Evolutionary conservation across 2,113 vertebrate species (phyloP).

Genomic region (Dissostichus mawsoni): DNA sequence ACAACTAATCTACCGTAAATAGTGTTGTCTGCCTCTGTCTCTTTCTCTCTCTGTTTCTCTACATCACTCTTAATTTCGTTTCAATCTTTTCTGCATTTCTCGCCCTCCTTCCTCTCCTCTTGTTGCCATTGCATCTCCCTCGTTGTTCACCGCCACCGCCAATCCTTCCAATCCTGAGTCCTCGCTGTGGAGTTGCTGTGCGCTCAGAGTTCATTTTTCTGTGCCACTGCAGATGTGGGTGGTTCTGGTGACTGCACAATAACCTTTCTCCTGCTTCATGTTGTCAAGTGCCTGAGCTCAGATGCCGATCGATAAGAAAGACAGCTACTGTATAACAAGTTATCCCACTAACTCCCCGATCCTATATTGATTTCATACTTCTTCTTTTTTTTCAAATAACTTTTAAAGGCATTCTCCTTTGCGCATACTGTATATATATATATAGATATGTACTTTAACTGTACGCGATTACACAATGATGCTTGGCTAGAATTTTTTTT

Average conservation of each 20-base stretch:
- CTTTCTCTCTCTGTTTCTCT: slow-evolving; percentile 34
- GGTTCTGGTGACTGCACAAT: slow-evolving; percentile 80
- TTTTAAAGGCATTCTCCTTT: slow-evolving; percentile 12
- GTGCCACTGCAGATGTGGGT: slow-evolving; percentile 77
- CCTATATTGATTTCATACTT: slow-evolving; percentile 40
- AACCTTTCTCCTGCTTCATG: slow-evolving; percentile 69
- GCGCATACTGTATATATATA: background rate
- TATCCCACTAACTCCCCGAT: slow-evolving; percentile 49
- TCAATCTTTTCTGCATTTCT: slow-evolving; percentile 26
- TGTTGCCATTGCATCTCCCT: slow-evolving; percentile 52
- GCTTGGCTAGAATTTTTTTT: too few relatives aligned
- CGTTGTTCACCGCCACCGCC: slow-evolving; percentile 34
- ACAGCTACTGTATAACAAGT: slow-evolving; percentile 47
- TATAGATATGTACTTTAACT: background rate
- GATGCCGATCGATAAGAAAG: slow-evolving; percentile 68
- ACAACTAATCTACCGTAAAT: slow-evolving; percentile 82
- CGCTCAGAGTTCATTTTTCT: slow-evolving; percentile 60
- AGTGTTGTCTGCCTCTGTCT: slow-evolving; percentile 55
- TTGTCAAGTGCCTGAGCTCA: slow-evolving; percentile 66
- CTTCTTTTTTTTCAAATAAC: background rate
- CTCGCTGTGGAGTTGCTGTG: slow-evolving; percentile 33
- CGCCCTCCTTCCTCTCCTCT: slow-evolving; percentile 30
- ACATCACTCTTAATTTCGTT: slow-evolving; percentile 45
- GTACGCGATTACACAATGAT: too few relatives aligned
- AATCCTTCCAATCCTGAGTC: slow-evolving; percentile 14